Percentiles rank a stretch among this genome's conserved stretches.
phyloP scores from a whole-genome alignment of 2,888 invertebrate species.

The Drosophila suboccidentalis region DNA sequence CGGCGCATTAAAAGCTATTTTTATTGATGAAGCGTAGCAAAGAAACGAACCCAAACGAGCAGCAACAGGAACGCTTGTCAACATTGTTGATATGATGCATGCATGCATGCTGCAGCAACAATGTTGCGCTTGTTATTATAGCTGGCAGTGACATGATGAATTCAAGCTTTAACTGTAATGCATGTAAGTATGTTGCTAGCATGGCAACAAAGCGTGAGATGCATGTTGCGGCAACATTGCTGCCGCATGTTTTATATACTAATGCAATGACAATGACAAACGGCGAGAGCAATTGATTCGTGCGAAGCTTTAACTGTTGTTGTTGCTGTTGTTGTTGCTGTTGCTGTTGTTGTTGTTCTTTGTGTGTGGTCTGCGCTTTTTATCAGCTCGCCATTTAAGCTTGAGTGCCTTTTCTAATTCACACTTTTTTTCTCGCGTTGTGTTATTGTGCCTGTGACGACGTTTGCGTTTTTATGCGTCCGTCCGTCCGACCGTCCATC shows the following conservation, averaged over 20 bases:
- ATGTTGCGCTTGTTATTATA: constrained; percentile 24
- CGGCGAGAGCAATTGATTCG: constrained; percentile 69
- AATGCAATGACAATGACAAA: constrained; percentile 67
- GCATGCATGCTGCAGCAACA: constrained; percentile 30
- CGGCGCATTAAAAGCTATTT: constrained; percentile 75
- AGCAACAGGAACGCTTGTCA: constrained; percentile 18
- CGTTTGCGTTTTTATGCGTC: constrained; percentile 73
- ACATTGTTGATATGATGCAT: constrained; percentile 32
- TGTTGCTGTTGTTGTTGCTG: constrained; percentile 7
- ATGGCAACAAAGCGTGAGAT: constrained; percentile 1
- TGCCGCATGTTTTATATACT: constrained; percentile 21
- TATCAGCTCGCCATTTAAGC: constrained; percentile 72
- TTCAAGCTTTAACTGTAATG: constrained; percentile 2
- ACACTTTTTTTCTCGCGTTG: constrained; percentile 63
- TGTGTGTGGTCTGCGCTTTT: constrained; percentile 59
- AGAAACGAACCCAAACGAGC: constrained; percentile 29
- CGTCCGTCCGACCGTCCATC: constrained; percentile 23
- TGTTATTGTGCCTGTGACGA: constrained; percentile 53
- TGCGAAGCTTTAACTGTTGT: constrained; percentile 36
- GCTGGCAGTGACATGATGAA: background rate
- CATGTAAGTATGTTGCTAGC: constrained; percentile 3
- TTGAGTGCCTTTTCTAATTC: constrained; percentile 80
- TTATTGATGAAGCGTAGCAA: constrained; percentile 75
- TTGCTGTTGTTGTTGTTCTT: constrained; percentile 22
- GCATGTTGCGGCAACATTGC: constrained; percentile 58